Evolutionary conservation across 2,797 vertebrate genomes (phyloP), one percentile per base, ranked within the genome.

Genomic region (Clamator glandarius): DNA sequence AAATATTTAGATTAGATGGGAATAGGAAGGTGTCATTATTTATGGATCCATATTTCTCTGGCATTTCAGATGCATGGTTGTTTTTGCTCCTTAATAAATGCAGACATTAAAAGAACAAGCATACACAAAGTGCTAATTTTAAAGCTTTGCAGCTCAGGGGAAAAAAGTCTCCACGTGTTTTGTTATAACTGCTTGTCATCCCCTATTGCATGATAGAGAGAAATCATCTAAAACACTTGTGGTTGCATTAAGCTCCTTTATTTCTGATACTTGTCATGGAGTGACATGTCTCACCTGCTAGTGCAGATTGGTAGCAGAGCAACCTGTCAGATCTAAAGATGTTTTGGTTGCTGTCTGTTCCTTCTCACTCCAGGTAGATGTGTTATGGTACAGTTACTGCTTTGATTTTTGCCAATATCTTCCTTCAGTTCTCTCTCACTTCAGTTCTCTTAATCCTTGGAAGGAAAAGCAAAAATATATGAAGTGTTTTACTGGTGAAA

Each of bases 1-100:
- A 96, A 96, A 96, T 96, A 96, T 96, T 97, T 95, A 97, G 93
- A 96, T 96, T 96, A 95, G 84, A 93, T 95, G 76, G 6, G 36
- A 96, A 84, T 87, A 95, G 84, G 79, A 95, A 96, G 80, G 84
- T 66, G 51, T 73, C 93, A 84, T 96, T 97, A 95, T 97, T 96
- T 95, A 96, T 96, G 92, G 92, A 88, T 95, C 93, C 58, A 70
- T 90, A 81, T 96, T 96, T 93, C 92, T 95, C 55, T 95, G 93
- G 91, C 95, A 97, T 95, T 97, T 94, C 55, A 89, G 90, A 95
- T 89, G 84, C 93, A 89, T 90, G 69, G 89, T 88, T 90, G 84
- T 94, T 95, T 96, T 39, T 90, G 62, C 88, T 95, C 35, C 88
- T 90, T 95, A 95, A 94, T 90, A 97, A 96, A 96, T 89, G 61